Base-by-base conservation (phyloP, 2,113 vertebrate species). In the Tympanuchus pallidicinctus region DNA sequence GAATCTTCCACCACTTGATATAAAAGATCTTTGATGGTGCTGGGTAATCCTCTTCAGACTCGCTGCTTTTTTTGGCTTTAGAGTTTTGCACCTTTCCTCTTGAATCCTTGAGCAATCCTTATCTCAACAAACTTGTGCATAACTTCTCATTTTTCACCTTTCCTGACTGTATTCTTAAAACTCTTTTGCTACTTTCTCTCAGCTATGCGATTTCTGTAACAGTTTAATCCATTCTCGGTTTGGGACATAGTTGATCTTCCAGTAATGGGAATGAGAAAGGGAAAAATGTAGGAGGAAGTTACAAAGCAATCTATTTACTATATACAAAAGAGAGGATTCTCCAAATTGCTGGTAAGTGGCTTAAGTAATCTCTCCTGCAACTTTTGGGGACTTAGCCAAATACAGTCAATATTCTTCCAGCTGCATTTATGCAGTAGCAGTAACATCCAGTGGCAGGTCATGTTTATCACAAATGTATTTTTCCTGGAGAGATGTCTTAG, bases 231-330 rank as follows among this genome's bases (percentile, higher is more conserved):
- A 0, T 72, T 2, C 19, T 59, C 13, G 0, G 32, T 82, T 75
- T 67, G 27, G 16, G 19, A 59, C 9, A n/a, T 4, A 57, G 9
- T 11, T 73, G 36, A 40, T 36, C 25, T 10, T 6, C 19, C 3
- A n/a, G 5, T 60, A 1, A n/a, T 17, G 7, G 18, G 22, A 22
- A 77, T n/a, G n/a, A 6, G 6, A 79, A 32, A 72, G 4, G 8
- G 10, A 38, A 70, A 21, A 10, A 5, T 4, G 6, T 8, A 61
- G 8, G 7, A 19, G 9, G 57, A 45, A 32, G 13, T 47, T 70
- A 32, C 3, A 1, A 0, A 52, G 38, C 57, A 47, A 34, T 69
- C 21, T 34, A 34, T 8, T 5, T 25, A 45, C 56, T 1, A 0
- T 30, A 27, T 7, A 22, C 34, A 16, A 42, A 45, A 32, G 18